phyloP scores from a whole-genome alignment of 2,797 vertebrate genomes.

The Stomatorhinus walkeri region DNA sequence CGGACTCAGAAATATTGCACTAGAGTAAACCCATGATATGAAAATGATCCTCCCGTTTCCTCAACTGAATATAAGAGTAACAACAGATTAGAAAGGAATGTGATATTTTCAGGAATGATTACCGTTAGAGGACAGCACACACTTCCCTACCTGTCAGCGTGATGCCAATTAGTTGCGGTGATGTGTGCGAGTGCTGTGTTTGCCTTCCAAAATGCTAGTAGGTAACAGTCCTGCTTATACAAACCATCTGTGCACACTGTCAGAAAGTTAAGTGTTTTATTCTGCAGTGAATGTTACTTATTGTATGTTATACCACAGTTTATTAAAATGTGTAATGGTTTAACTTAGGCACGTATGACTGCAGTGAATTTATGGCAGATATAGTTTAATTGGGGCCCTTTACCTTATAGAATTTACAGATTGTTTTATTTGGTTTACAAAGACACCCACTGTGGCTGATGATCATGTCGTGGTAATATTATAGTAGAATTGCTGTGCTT shows the following conservation, averaged over 20 bases:
- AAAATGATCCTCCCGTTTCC: background rate
- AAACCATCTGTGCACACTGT: constrained; percentile 1
- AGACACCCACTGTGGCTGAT: background rate
- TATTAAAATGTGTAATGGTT: background rate
- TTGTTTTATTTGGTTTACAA: background rate
- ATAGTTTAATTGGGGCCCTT: background rate
- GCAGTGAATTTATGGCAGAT: background rate
- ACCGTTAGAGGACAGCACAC: background rate
- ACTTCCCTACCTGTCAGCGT: background rate
- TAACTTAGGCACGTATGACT: background rate
- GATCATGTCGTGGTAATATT: background rate
- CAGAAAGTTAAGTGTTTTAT: background rate
- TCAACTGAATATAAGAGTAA: background rate
- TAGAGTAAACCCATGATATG: background rate
- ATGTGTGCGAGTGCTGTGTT: background rate
- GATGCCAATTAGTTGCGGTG: background rate
- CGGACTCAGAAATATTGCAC: background rate
- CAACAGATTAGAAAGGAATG: background rate
- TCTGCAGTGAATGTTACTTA: background rate
- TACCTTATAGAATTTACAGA: background rate
- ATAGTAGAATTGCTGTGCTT: background rate
- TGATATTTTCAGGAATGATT: background rate
- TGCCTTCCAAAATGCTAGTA: background rate
- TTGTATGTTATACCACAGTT: background rate
- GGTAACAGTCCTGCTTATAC: background rate